phyloP scores from a whole-genome alignment of 2,888 invertebrate genomes.

The Leucania comma region DNA sequence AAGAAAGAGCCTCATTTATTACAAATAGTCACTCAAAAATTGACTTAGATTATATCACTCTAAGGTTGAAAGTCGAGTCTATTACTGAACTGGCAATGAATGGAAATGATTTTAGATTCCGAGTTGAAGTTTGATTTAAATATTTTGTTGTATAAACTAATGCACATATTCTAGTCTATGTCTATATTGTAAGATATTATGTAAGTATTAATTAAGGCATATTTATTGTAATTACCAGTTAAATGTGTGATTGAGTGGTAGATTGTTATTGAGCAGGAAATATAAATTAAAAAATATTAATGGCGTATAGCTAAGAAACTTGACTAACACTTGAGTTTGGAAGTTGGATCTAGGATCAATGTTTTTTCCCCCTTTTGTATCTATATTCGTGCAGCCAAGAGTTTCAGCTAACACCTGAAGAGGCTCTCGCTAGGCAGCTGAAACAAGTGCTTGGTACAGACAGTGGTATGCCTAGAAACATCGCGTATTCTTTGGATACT shows the following conservation, averaged over 20 bases:
- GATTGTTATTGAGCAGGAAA: constrained; percentile 45
- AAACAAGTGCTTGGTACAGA: not conserved
- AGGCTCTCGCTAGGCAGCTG: not conserved
- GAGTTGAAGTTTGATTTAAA: constrained; percentile 7
- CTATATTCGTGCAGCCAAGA: too few species aligned
- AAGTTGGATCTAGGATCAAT: not conserved
- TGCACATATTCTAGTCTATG: constrained; percentile 66
- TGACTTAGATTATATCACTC: fast-evolving
- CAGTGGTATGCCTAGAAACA: too few species aligned
- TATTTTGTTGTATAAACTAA: constrained; percentile 54
- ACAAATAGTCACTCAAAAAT: not conserved
- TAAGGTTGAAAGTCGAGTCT: not conserved
- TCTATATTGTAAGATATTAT: constrained; percentile 52
- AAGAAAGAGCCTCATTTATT: not conserved
- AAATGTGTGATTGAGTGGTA: constrained; percentile 38
- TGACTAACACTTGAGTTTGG: not conserved
- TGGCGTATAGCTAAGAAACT: too few species aligned
- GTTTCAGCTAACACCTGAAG: not conserved
- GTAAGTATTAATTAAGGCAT: constrained; percentile 53
- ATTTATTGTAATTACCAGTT: constrained; percentile 58
- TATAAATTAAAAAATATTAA: not conserved
- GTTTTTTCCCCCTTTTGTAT: too few species aligned
- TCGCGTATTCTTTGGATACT: too few species aligned
- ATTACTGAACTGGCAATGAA: not conserved
- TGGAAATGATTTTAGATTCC: not conserved